Base-by-base conservation (phyloP, 2,113 vertebrate genomes). In the Trogon surrucura region DNA sequence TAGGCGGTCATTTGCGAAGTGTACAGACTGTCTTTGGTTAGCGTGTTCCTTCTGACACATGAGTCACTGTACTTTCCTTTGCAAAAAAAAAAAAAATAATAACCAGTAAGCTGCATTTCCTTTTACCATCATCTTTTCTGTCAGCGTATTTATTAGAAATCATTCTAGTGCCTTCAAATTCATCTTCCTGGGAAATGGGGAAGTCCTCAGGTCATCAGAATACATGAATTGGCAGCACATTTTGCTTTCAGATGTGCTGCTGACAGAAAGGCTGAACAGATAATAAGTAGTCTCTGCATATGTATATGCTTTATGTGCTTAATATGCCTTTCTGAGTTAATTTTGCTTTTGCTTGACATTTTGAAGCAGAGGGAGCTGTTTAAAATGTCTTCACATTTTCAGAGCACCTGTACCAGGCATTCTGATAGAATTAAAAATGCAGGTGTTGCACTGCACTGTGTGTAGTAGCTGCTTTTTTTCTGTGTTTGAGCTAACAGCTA, bases 21-120 rank as follows among this genome's bases (percentile, higher is more conserved):
- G 53, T 26, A 81, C 8, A 14, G 72, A 71, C 38, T 88, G 74
- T 62, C 66, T 85, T 79, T 91, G 88, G 80, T 89, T 82, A 91
- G 70, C 13, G 1, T 54, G 83, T 90, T 96, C 66, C 64, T 93
- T 91, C 44, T 61, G 61, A 77, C 62, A 85, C 45, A 85, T 94
- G 96, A 94, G 82, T 94, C 96, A 95, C 64, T 74, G 80, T 94
- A 83, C 86, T 97, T 95, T 95, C 89, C 79, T 96, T 62, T 54
- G 53, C 45, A 74, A 83, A 91, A 91, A 91, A 93, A 91, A 60
- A 14, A 12, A 11, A 41, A 41, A 11, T 41, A 41, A 41, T 9
- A 36, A 36, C 26, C 27, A 26, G 72, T 47, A 73, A 79, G 69
- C 50, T 91, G 67, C 34, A 90, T 54, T 89, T 79, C 93, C 81